Base-by-base conservation (phyloP, 2,888 invertebrate genomes). In the Trissonchulus sp. region DNA sequence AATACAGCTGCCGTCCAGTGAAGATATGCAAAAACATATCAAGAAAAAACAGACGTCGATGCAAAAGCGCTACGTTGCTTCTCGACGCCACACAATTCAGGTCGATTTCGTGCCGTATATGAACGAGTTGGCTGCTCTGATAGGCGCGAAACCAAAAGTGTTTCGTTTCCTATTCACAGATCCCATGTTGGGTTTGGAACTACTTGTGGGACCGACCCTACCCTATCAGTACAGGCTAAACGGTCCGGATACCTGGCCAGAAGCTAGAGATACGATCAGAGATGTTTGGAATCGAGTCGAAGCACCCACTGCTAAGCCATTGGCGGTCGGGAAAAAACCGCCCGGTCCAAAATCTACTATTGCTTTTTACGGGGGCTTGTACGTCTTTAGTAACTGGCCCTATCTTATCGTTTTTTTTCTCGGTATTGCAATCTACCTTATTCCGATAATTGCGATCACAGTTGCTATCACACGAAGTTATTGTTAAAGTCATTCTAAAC, bases 251-350 rank as follows among this genome's bases (percentile, higher is more conserved):
- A 74, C 80, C 28, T 87, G 87, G 87, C 71, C 78, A 1, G 86
- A 85, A 1, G 87, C 87, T 0, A 79, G 86, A 69, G 78, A 85
- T 1, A 85, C 87, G n/a, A 85, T 87, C 62, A 63, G 85, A n/a
- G n/a, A n/a, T n/a, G n/a, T n/a, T n/a, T n/a, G n/a, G n/a, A n/a
- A n/a, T n/a, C n/a, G n/a, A n/a, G n/a, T n/a, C n/a, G n/a, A n/a
- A n/a, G n/a, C n/a, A n/a, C n/a, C n/a, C n/a, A n/a, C n/a, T n/a
- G n/a, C n/a, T n/a, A n/a, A n/a, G n/a, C n/a, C n/a, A n/a, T n/a
- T n/a, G n/a, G n/a, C n/a, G n/a, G n/a, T n/a, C n/a, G n/a, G n/a
- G n/a, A n/a, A n/a, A n/a, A n/a, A n/a, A n/a, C n/a, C n/a, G n/a
- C n/a, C n/a, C n/a, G n/a, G n/a, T n/a, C n/a, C n/a, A n/a, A n/a